Evolutionary conservation across 2,113 vertebrate species (phyloP).

Genomic region (Trematomus loennbergii): DNA sequence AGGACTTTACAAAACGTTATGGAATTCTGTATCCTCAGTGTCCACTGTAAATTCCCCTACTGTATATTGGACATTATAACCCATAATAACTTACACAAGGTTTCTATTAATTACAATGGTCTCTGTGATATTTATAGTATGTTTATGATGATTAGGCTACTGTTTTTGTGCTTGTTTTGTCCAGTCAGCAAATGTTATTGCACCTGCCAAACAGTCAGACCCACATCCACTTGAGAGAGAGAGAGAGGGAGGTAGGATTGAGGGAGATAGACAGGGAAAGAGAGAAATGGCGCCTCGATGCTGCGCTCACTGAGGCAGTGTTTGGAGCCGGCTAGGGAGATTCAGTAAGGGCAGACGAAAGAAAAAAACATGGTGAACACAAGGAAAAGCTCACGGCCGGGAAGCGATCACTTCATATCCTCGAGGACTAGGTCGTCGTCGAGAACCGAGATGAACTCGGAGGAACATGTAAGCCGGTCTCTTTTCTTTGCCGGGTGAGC

Average conservation of each 20-base stretch:
- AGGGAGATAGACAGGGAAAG: slow-evolving; percentile 52
- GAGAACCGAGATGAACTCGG: slow-evolving; percentile 78
- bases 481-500: slow-evolving; percentile 74
- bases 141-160: background rate
- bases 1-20: slow-evolving; percentile 6
- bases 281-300: slow-evolving; percentile 86
- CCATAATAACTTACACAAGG: background rate
- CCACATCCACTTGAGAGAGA: slow-evolving; percentile 36
- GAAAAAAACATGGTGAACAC: slow-evolving; percentile 91
- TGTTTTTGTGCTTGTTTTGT: slow-evolving; percentile 10
- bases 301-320: slow-evolving; percentile 82
- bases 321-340: slow-evolving; percentile 77
- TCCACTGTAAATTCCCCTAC: background rate
- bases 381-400: slow-evolving; percentile 87
- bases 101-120: background rate
- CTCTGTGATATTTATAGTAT: background rate
- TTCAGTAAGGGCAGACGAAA: slow-evolving; percentile 57
- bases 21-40: background rate
- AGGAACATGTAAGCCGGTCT: slow-evolving; percentile 86
- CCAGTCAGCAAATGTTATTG: slow-evolving; percentile 48
- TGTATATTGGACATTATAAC: background rate
- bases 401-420: slow-evolving; percentile 89
- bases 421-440: slow-evolving; percentile 92
- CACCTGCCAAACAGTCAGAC: slow-evolving; percentile 61
- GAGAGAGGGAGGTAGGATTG: slow-evolving; percentile 51